phyloP scores from a whole-genome alignment of 2,113 vertebrate species.

The Sturnus vulgaris region DNA sequence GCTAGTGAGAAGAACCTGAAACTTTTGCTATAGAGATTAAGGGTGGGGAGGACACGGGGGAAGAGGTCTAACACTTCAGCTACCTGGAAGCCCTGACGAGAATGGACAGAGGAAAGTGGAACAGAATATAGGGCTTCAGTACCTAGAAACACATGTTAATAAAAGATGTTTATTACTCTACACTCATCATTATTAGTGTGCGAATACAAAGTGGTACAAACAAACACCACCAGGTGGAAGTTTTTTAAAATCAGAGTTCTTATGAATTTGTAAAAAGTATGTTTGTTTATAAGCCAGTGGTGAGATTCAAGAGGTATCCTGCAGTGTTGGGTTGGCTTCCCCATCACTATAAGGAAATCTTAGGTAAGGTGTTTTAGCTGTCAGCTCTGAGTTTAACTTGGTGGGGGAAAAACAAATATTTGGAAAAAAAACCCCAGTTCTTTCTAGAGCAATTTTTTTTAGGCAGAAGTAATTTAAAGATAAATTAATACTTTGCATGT shows the following conservation, averaged over 20 bases:
- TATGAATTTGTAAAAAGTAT: background rate
- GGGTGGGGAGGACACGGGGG: background rate
- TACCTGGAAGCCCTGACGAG: background rate
- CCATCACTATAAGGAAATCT: background rate
- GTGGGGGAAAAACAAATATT: background rate
- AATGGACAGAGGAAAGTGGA: background rate
- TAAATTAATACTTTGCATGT: too few relatives aligned
- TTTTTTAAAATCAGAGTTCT: background rate
- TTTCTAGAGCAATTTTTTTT: background rate
- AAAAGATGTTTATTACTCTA: background rate
- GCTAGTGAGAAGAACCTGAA: background rate
- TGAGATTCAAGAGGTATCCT: background rate
- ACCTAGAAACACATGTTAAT: background rate
- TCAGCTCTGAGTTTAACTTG: background rate
- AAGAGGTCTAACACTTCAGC: background rate
- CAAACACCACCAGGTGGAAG: accelerated
- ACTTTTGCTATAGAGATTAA: background rate
- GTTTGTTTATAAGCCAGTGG: background rate
- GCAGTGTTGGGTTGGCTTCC: background rate
- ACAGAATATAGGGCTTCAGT: background rate
- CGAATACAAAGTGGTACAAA: background rate
- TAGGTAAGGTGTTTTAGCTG: background rate
- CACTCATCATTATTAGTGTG: background rate
- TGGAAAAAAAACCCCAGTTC: background rate
- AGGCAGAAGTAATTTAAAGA: background rate